A percentile compares a stretch with the other conserved stretches of the same genome.
phyloP scores from a whole-genome alignment of 2,888 invertebrate species.

The Lithosia quadra region DNA sequence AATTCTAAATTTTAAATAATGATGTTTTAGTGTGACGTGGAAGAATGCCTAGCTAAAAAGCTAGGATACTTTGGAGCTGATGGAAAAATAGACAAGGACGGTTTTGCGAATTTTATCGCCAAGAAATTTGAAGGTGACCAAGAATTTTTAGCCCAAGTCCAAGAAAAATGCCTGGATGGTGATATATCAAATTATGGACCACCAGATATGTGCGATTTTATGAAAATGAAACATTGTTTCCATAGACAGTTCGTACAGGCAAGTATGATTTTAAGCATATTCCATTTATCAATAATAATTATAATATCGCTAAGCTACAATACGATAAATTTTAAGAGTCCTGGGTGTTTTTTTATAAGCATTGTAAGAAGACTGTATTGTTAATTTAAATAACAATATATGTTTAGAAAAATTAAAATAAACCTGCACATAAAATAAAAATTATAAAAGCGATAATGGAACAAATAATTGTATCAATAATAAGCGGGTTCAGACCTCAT shows the following conservation, averaged over 20 bases:
- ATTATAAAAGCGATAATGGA: no score
- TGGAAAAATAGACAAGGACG: conserved; percentile 8
- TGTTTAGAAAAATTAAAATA: no score
- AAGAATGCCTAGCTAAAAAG: conserved; percentile 14
- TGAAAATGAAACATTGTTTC: conserved; percentile 11
- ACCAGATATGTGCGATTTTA: conserved; percentile 7
- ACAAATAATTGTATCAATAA: no score
- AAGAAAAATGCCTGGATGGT: conserved; percentile 7
- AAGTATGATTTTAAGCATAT: not conserved
- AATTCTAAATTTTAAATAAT: not conserved
- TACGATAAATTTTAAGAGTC: no score
- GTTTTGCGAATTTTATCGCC: not conserved
- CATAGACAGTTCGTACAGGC: conserved; percentile 6
- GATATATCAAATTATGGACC: conserved; percentile 13
- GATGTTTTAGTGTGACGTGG: conserved; percentile 15
- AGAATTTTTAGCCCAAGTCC: not conserved
- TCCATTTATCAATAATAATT: not conserved
- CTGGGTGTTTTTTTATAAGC: no score
- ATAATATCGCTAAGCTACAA: not conserved
- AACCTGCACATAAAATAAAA: no score
- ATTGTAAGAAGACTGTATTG: no score
- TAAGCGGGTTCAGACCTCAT: no score
- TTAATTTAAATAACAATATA: no score
- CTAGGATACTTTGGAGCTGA: conserved; percentile 9
- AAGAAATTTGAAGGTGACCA: not conserved